A percentile compares a stretch with the other conserved stretches of the same genome.
Conservation (phyloP, 2,113 vertebrate species). For the Hemicordylus capensis region DNA sequence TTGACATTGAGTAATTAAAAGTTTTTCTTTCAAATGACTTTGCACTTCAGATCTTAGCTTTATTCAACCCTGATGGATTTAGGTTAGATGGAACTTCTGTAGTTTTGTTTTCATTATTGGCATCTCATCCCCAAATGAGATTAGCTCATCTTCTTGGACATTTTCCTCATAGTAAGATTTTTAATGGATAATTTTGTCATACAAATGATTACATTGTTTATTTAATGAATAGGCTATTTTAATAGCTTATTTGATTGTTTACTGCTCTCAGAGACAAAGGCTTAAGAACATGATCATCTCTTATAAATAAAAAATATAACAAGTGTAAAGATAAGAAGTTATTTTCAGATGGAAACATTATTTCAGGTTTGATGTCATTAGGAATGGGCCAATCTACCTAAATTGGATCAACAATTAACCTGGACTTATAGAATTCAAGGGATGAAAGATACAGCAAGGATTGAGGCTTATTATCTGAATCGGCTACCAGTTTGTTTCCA, state of each 20-base stretch:
- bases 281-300: neutral
- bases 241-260: neutral
- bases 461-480: too few relatives aligned
- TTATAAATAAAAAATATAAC: neutral
- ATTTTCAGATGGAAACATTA: neutral
- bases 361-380: neutral
- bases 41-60: neutral
- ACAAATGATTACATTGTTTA: neutral
- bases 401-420: neutral
- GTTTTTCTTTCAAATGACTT: neutral
- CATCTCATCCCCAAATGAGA: neutral
- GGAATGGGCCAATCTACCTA: too few relatives aligned
- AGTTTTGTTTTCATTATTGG: neutral
- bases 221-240: neutral
- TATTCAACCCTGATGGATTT: neutral
- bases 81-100: neutral
- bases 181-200: neutral
- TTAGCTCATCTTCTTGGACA: constrained; percentile 1
- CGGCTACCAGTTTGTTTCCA: too few relatives aligned
- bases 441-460: neutral
- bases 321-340: neutral
- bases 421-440: neutral
- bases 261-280: neutral
- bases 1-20: too few relatives aligned
- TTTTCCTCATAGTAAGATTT: neutral